Conservation (phyloP, 2,113 vertebrate genomes). For the Ondatra zibethicus region DNA sequence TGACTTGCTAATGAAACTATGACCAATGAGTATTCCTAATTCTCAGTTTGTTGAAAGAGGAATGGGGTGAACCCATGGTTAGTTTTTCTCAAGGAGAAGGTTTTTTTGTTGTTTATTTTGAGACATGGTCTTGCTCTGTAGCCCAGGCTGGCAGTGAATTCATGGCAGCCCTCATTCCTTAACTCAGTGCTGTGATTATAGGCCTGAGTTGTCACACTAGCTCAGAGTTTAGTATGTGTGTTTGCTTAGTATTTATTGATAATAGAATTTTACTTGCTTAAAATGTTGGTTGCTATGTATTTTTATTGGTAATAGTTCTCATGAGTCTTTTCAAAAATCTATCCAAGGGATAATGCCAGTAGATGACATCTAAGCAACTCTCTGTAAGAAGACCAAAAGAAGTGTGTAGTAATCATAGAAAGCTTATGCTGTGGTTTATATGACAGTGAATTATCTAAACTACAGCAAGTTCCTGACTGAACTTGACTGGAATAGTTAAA, state of each 20-base stretch:
- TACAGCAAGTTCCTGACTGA: conserved; percentile 26
- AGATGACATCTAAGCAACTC: conserved; percentile 42
- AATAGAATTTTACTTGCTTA: conserved; percentile 47
- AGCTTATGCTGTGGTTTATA: background rate
- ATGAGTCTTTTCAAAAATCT: background rate
- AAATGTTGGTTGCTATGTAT: background rate
- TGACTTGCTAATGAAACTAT: background rate
- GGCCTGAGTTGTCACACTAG: background rate
- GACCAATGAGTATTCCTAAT: background rate
- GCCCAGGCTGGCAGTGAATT: background rate
- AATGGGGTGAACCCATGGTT: background rate
- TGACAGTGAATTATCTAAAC: conserved; percentile 21
- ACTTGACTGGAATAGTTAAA: conserved; percentile 64
- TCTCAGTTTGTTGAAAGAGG: conserved; percentile 23
- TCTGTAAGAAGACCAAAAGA: conserved; percentile 32
- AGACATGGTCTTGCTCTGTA: background rate
- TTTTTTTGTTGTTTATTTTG: conserved; percentile 11
- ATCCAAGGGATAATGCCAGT: background rate
- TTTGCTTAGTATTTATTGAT: conserved; percentile 13
- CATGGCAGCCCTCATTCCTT: background rate
- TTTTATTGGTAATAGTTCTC: conserved; percentile 50
- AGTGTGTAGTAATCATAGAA: conserved; percentile 30
- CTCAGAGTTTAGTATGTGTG: background rate
- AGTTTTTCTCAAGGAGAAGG: conserved; percentile 27
- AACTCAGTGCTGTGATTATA: background rate